Evolutionary conservation across 2,797 vertebrate genomes (phyloP).

Genomic region (Crocodylus rhombifer): DNA sequence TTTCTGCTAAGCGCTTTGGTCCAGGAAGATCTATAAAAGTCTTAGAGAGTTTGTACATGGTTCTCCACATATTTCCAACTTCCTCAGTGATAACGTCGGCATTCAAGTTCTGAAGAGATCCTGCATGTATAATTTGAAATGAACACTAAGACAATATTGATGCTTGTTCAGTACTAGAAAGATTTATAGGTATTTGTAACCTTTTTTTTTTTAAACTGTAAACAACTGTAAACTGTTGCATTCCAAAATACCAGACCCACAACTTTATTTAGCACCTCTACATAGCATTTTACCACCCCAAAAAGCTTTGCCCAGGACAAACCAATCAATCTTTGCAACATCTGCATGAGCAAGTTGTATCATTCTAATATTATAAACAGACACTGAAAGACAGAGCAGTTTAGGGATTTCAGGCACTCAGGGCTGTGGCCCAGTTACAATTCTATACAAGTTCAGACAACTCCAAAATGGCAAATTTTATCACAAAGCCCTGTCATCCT

Average conservation of each 20-base stretch:
- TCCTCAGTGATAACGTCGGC: constrained; percentile 89
- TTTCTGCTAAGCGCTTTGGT: constrained; percentile 85
- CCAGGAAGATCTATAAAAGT: constrained; percentile 81
- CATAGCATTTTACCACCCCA: background rate
- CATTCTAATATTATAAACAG: background rate
- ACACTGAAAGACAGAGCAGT: background rate
- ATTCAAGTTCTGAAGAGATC: constrained; percentile 83
- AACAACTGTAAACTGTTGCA: background rate
- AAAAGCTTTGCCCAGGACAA: background rate
- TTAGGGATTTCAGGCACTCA: background rate
- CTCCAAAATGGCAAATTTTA: background rate
- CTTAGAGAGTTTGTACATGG: constrained; percentile 87
- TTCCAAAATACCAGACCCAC: background rate
- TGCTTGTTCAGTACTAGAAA: background rate
- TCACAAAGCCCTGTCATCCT: background rate
- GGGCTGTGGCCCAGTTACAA: background rate
- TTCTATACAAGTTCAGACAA: background rate
- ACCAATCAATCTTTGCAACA: background rate
- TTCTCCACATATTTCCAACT: constrained; percentile 89
- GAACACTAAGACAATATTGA: background rate
- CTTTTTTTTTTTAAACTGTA: background rate
- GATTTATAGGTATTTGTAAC: background rate
- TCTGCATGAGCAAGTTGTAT: background rate
- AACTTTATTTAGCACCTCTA: background rate
- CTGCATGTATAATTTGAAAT: constrained; percentile 72